A percentile compares a stretch with the other conserved stretches of the same genome.
Conservation (phyloP, 2,888 invertebrate species). For the Oscheius sp. region DNA sequence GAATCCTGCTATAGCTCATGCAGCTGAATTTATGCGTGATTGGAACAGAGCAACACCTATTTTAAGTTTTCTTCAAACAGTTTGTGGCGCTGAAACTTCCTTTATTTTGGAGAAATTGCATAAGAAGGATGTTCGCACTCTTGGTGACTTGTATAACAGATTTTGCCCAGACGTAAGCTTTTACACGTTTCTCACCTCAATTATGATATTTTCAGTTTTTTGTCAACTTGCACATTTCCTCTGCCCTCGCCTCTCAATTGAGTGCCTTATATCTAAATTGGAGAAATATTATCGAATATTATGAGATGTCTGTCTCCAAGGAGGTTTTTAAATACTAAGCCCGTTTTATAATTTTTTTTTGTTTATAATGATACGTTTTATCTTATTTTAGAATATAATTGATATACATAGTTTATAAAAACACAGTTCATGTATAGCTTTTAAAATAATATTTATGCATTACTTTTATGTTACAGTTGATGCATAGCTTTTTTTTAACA, state of each 20-base stretch:
- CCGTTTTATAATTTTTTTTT: not conserved
- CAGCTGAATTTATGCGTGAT: not conserved
- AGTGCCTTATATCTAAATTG: constrained; percentile 16
- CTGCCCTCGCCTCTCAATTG: not conserved
- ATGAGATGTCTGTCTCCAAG: not conserved
- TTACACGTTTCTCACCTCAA: not conserved
- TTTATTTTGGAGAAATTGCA: not conserved
- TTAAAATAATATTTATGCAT: too few relatives aligned
- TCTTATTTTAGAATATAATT: constrained; percentile 1
- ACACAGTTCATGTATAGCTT: too few relatives aligned
- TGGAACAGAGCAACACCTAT: constrained; percentile 8
- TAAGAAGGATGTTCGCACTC: constrained; percentile 5
- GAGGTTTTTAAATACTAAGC: not conserved
- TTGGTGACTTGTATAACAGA: not conserved
- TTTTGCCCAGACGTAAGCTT: constrained; percentile 5
- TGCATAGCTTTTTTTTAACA: too few relatives aligned
- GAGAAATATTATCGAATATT: constrained; percentile 11
- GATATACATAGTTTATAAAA: not conserved
- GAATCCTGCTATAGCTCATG: not conserved
- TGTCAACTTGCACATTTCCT: not conserved
- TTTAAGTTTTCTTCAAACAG: not conserved
- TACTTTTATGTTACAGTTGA: too few relatives aligned
- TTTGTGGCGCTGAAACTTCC: constrained; percentile 10
- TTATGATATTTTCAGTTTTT: constrained; percentile 23
- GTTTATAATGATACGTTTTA: not conserved